Percentiles rank a stretch among this genome's conserved stretches.
These are phyloP conservation scores for Gerris lacustris DNA, from an alignment of 2,888 invertebrate genomes.

Conservation along the genomic window DNA sequence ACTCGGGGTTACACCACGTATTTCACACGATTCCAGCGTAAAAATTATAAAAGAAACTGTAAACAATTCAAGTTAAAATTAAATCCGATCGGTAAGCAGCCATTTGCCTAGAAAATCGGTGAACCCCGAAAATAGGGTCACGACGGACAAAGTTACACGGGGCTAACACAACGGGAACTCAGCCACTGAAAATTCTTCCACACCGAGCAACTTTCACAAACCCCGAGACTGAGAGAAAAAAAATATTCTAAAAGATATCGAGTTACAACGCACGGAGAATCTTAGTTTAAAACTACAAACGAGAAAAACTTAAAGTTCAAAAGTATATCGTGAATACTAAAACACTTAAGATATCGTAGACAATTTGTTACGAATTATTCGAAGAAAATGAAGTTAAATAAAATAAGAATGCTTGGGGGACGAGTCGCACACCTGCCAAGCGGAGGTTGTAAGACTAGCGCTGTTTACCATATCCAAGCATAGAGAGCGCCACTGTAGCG, in stretches of 20 bases:
- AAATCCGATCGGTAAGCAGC: conserved; percentile 17
- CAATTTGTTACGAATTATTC: conserved; percentile 5
- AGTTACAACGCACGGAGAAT: conserved; percentile 19
- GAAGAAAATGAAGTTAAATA: too few species aligned
- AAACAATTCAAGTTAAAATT: background rate
- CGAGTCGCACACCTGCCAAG: too few species aligned
- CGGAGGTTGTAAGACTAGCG: too few species aligned
- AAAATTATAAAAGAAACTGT: background rate
- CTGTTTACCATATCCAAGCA: background rate
- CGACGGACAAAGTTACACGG: conserved; percentile 16
- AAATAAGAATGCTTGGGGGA: too few species aligned
- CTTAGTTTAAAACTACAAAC: conserved; percentile 27
- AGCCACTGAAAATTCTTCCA: background rate
- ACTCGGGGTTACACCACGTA: conserved; percentile 20
- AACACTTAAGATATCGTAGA: too few species aligned
- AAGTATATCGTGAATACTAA: too few species aligned
- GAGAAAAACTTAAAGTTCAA: conserved; percentile 9
- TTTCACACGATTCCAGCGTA: conserved; percentile 16
- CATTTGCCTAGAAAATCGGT: conserved; percentile 29
- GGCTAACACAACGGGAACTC: background rate
- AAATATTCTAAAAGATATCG: conserved; percentile 17
- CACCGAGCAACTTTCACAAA: too few species aligned
- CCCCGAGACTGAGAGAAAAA: conserved; percentile 14
- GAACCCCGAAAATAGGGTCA: conserved; percentile 31
- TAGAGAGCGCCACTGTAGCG: background rate